phyloP scores from a whole-genome alignment of 2,113 vertebrate species.

The Sturnira hondurensis region DNA sequence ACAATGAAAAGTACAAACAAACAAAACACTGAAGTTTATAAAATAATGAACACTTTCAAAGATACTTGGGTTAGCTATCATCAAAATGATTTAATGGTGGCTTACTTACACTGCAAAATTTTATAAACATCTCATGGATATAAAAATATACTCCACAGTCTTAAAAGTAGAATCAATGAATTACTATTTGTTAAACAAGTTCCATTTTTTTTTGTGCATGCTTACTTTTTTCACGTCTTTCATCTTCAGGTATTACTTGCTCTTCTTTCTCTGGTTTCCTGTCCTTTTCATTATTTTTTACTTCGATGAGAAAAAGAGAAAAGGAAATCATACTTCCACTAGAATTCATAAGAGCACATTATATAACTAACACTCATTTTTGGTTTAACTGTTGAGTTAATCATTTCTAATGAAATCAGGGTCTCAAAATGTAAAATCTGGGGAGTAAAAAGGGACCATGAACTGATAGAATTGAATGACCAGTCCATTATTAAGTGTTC shows the following conservation, averaged over 20 bases:
- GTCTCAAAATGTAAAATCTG: background rate
- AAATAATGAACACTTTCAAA: constrained; percentile 16
- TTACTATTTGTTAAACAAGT: background rate
- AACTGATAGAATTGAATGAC: background rate
- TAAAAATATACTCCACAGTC: background rate
- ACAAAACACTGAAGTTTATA: background rate
- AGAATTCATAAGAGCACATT: background rate
- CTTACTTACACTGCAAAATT: constrained; percentile 23
- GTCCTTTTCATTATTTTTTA: constrained; percentile 58
- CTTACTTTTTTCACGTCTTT: constrained; percentile 81
- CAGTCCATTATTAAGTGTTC: background rate
- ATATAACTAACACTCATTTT: constrained; percentile 6
- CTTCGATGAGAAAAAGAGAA: constrained; percentile 63
- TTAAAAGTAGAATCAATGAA: constrained; percentile 9
- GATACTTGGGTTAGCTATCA: background rate
- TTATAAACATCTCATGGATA: background rate
- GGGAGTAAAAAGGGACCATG: background rate
- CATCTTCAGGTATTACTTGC: constrained; percentile 61
- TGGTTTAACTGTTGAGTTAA: background rate
- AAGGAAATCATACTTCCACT: constrained; percentile 19
- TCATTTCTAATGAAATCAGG: constrained; percentile 31
- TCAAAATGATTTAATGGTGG: background rate
- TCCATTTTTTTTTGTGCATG: background rate
- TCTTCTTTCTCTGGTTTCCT: constrained; percentile 65
- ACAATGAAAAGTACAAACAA: constrained; percentile 13